Conservation (phyloP, 2,113 vertebrate genomes). For the Cyphomyrus discorhynchus region DNA sequence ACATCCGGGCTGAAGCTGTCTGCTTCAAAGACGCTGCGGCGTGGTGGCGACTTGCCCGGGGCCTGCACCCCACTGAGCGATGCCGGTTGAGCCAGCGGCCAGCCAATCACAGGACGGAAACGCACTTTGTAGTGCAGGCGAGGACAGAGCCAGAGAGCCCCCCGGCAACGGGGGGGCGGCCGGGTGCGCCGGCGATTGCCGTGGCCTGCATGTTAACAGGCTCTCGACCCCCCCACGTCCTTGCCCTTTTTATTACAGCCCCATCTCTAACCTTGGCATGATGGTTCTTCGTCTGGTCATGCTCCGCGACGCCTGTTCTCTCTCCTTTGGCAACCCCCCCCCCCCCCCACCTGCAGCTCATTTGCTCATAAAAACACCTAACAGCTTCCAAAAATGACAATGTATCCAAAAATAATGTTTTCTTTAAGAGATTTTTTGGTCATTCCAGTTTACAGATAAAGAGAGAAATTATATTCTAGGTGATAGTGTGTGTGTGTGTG, state of each 20-base stretch:
- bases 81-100: conserved; percentile 61
- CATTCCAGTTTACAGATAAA: background rate
- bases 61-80: conserved; percentile 45
- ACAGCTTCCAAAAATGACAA: background rate
- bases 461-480: background rate
- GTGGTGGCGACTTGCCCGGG: conserved; percentile 48
- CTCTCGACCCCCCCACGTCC: background rate
- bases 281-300: background rate
- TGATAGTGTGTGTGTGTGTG: background rate
- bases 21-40: conserved; percentile 58
- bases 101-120: conserved; percentile 61
- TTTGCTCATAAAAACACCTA: background rate
- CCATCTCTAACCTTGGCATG: background rate
- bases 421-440: background rate
- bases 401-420: background rate
- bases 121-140: conserved; percentile 55
- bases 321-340: background rate
- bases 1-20: conserved; percentile 55
- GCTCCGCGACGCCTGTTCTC: background rate
- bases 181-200: background rate
- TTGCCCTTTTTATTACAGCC: background rate
- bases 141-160: conserved; percentile 52
- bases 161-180: conserved; percentile 22
- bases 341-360: background rate
- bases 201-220: background rate